These are phyloP conservation scores for Cepphus grylle DNA, from an alignment of 2,113 vertebrate species.

Conservation along the genomic window DNA sequence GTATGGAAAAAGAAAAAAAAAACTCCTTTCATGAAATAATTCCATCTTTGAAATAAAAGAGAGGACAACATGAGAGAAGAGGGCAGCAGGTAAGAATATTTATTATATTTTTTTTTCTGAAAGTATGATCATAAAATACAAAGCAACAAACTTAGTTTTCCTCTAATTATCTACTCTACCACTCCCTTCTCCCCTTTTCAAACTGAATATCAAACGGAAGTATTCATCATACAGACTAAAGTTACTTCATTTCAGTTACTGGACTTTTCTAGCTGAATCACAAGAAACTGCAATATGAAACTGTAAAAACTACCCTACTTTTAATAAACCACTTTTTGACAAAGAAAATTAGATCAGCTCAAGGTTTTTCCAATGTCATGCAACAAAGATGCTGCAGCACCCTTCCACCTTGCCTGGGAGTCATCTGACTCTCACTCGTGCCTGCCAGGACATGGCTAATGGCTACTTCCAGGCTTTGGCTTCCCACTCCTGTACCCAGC, in stretches of 20 bases:
- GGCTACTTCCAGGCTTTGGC: constrained; percentile 49
- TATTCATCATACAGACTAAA: background rate
- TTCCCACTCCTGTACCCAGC: background rate
- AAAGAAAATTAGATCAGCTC: background rate
- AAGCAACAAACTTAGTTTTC: constrained; percentile 2
- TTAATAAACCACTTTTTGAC: background rate
- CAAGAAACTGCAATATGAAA: background rate
- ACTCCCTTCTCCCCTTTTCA: background rate
- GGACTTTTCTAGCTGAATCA: background rate
- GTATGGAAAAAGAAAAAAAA: background rate
- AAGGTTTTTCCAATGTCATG: constrained; percentile 58
- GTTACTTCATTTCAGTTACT: background rate
- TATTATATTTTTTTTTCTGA: background rate
- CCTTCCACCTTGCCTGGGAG: background rate
- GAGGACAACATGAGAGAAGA: background rate
- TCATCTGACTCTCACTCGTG: background rate
- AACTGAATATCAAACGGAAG: background rate
- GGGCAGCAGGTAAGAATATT: background rate
- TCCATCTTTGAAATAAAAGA: background rate
- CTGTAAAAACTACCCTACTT: background rate
- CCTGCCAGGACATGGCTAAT: constrained; percentile 40
- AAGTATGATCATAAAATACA: background rate
- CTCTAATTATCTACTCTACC: background rate
- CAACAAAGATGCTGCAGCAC: background rate
- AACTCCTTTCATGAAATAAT: background rate